Conservation (phyloP, 2,797 vertebrate species). For the Characodon lateralis region DNA sequence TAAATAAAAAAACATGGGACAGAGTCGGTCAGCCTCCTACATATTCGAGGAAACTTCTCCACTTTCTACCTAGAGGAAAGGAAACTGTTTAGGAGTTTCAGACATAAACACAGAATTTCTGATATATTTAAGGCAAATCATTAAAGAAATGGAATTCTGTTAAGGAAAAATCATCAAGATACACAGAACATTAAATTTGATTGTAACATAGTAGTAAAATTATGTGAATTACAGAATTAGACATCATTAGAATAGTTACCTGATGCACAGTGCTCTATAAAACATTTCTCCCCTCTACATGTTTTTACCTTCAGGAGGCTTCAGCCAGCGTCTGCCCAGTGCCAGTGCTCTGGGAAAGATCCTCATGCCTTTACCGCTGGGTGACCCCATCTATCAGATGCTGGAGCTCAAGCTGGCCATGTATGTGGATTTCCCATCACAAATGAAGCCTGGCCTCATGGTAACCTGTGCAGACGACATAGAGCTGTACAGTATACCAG, state of each 20-base stretch:
- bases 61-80: neutral
- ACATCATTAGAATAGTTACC: too few relatives aligned
- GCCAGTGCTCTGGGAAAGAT: conserved; percentile 95
- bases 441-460: conserved; percentile 90
- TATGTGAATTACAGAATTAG: too few relatives aligned
- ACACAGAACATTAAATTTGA: too few relatives aligned
- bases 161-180: neutral
- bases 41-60: neutral
- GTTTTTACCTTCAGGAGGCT: conserved; percentile 83
- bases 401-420: conserved; percentile 94
- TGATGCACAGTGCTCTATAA: neutral
- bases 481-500: conserved; percentile 86
- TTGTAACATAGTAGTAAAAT: too few relatives aligned
- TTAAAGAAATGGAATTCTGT: neutral
- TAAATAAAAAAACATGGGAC: too few relatives aligned
- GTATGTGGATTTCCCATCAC: conserved; percentile 90
- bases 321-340: conserved; percentile 92
- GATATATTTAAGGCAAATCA: too few relatives aligned
- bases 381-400: conserved; percentile 91
- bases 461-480: conserved; percentile 93
- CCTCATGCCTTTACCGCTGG: conserved; percentile 90
- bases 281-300: neutral
- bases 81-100: neutral
- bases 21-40: neutral
- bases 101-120: neutral